A percentile compares a stretch with the other conserved stretches of the same genome.
Evolutionary conservation across 2,797 vertebrate genomes (phyloP).

Genomic region (Coluber constrictor): DNA sequence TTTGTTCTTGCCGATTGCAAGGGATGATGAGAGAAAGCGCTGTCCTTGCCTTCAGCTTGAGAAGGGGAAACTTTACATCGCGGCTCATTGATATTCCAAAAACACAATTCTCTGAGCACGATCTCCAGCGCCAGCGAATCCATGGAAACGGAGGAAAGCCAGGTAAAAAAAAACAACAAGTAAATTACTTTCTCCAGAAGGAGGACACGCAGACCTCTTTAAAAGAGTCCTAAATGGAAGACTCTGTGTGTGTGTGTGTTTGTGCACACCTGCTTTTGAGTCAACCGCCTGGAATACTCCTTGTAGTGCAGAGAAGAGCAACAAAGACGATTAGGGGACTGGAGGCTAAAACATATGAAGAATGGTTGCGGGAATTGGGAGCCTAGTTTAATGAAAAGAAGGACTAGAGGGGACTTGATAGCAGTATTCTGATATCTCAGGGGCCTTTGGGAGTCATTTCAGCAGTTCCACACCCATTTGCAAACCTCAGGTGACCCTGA

Average conservation of each 20-base stretch:
- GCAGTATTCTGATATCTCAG: too few relatives aligned
- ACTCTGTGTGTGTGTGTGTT: too few relatives aligned
- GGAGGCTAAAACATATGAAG: too few relatives aligned
- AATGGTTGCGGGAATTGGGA: too few relatives aligned
- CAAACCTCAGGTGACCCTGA: too few relatives aligned
- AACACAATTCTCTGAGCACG: conserved; percentile 52
- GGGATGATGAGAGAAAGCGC: conserved; percentile 17
- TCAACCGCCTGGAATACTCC: background rate
- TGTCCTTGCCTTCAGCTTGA: background rate
- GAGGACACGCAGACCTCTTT: conserved; percentile 40
- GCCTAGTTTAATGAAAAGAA: too few relatives aligned
- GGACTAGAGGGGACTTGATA: too few relatives aligned
- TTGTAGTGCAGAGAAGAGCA: too few relatives aligned
- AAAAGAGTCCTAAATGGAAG: conserved; percentile 4
- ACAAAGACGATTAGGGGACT: too few relatives aligned
- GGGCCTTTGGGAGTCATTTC: too few relatives aligned
- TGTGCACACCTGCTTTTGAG: background rate
- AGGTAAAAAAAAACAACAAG: conserved; percentile 55
- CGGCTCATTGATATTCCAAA: conserved; percentile 61
- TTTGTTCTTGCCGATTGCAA: conserved; percentile 32
- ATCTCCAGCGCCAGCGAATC: conserved; percentile 63
- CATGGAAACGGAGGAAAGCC: conserved; percentile 60
- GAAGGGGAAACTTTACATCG: conserved; percentile 12
- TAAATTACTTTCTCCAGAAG: conserved; percentile 58
- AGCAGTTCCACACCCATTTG: too few relatives aligned